These are phyloP conservation scores for Taeniopygia guttata DNA, from an alignment of 2,797 vertebrate genomes.

Conservation along the genomic window DNA sequence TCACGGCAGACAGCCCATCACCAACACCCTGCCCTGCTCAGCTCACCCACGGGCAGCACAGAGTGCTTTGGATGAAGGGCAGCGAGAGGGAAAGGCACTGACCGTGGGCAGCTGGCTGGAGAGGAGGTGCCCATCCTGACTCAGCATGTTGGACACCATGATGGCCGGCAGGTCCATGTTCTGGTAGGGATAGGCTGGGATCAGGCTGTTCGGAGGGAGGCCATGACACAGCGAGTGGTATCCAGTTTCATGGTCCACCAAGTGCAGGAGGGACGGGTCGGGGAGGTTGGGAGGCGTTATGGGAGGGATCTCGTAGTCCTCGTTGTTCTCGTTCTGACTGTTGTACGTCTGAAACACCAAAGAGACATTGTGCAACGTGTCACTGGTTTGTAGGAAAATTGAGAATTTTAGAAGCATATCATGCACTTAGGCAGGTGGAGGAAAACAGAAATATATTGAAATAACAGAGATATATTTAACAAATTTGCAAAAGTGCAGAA, in stretches of 20 bases:
- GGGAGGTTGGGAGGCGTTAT: constrained; percentile 98
- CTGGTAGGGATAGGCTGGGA: constrained; percentile 94
- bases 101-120: constrained; percentile 96
- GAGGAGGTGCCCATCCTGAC: constrained; percentile 93
- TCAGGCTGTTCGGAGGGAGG: constrained; percentile 91
- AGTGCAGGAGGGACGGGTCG: constrained; percentile 90
- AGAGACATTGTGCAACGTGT: not conserved
- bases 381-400: not conserved
- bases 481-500: not conserved
- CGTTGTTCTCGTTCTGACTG: constrained; percentile 85
- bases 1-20: not conserved
- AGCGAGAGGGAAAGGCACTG: constrained; percentile 69
- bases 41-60: accelerated
- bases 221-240: constrained; percentile 94
- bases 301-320: constrained; percentile 98
- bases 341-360: constrained; percentile 83
- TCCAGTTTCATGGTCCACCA: constrained; percentile 95
- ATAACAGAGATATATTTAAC: not conserved
- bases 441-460: not conserved
- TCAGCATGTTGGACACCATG: constrained; percentile 99
- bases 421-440: not conserved
- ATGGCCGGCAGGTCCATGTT: constrained; percentile 94
- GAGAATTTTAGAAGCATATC: not conserved
- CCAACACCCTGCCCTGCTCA: not conserved
- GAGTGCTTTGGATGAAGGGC: accelerated